Evolutionary conservation across 2,113 vertebrate genomes (phyloP).

Genomic region (Rhinolophus sinicus): DNA sequence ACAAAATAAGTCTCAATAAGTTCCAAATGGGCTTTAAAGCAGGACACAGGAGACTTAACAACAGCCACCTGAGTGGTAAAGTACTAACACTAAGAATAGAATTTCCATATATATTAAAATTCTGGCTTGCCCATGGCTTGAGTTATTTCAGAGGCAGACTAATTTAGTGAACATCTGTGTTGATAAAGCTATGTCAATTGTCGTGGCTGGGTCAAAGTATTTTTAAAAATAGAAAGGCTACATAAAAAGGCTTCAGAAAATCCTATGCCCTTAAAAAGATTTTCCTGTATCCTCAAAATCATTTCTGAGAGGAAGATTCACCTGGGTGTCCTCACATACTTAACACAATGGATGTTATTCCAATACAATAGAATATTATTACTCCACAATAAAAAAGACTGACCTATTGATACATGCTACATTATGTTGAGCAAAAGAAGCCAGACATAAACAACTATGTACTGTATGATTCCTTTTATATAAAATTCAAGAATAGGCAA

Average conservation of each 20-base stretch:
- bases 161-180: slow-evolving; percentile 38
- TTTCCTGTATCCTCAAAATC: background rate
- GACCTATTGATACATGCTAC: background rate
- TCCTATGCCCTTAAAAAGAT: background rate
- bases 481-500: background rate
- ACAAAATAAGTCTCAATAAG: background rate
- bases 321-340: background rate
- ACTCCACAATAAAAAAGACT: background rate
- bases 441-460: background rate
- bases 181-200: slow-evolving; percentile 42
- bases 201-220: background rate
- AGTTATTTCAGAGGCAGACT: slow-evolving; percentile 22
- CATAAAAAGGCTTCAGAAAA: slow-evolving; percentile 42
- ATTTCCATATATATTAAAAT: background rate
- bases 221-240: slow-evolving; percentile 53
- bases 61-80: background rate
- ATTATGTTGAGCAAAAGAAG: background rate
- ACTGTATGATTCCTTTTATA: background rate
- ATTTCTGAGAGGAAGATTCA: background rate
- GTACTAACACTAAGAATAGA: background rate
- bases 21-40: background rate
- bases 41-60: background rate
- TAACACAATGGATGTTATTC: background rate
- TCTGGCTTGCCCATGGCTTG: background rate
- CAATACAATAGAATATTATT: background rate